phyloP scores from a whole-genome alignment of 2,888 invertebrate species.

The Tridacna crocea region DNA sequence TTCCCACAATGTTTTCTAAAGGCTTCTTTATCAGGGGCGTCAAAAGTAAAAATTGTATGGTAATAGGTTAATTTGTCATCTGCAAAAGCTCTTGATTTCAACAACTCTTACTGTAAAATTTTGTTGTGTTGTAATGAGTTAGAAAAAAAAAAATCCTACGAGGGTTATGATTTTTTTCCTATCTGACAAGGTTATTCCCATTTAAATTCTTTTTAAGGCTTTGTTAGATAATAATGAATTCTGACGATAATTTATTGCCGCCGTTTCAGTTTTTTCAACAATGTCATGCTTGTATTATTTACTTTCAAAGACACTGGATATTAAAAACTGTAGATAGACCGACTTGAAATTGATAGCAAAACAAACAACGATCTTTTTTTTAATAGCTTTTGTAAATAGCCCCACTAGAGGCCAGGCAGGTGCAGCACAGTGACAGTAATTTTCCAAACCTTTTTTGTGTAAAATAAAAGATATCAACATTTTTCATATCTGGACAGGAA shows the following conservation, averaged over 20 bases:
- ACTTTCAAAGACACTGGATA: constrained; percentile 12
- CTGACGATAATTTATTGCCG: background rate
- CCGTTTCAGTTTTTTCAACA: background rate
- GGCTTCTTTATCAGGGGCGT: too few relatives aligned
- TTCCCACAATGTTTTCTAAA: too few relatives aligned
- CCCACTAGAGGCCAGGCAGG: constrained; percentile 4
- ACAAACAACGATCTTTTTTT: constrained; percentile 3
- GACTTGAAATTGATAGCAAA: constrained; percentile 16
- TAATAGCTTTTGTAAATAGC: constrained; percentile 4
- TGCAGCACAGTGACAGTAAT: background rate
- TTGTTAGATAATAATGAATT: constrained; percentile 15
- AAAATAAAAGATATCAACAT: too few relatives aligned
- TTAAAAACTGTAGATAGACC: background rate
- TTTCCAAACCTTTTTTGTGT: background rate
- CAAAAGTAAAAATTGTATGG: too few relatives aligned
- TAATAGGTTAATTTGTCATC: too few relatives aligned
- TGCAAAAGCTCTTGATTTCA: too few relatives aligned
- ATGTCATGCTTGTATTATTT: constrained; percentile 12
- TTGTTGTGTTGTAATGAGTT: too few relatives aligned
- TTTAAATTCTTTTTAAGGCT: constrained; percentile 12
- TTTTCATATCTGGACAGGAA: too few relatives aligned
- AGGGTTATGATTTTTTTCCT: too few relatives aligned
- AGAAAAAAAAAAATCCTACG: too few relatives aligned
- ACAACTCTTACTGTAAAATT: too few relatives aligned
- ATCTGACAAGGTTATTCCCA: constrained; percentile 13